These are phyloP conservation scores for Pristiophorus japonicus DNA, from an alignment of 2,113 vertebrate genomes.

Conservation along the genomic window DNA sequence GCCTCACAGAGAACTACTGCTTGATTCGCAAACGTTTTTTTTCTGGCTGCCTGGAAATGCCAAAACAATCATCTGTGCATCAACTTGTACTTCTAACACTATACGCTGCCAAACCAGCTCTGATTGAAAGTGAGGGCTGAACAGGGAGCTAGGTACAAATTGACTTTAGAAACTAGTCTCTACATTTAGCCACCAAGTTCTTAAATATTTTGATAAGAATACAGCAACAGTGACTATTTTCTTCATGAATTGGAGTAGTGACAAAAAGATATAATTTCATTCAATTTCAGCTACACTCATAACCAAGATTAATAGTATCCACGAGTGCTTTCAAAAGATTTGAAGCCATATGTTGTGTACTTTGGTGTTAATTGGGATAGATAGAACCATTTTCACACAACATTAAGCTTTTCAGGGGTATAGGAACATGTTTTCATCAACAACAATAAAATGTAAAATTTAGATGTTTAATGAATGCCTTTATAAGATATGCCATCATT, in stretches of 20 bases:
- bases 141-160: neutral
- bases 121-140: neutral
- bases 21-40: neutral
- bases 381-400: constrained; percentile 32
- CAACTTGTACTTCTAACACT: neutral
- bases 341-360: constrained; percentile 21
- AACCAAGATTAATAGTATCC: neutral
- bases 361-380: constrained; percentile 32
- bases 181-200: neutral
- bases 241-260: neutral
- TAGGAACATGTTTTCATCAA: constrained; percentile 1
- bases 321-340: neutral
- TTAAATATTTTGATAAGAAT: neutral
- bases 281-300: neutral
- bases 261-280: constrained; percentile 6
- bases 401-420: constrained; percentile 10
- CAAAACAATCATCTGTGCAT: neutral
- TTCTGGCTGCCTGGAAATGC: neutral
- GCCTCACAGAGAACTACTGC: constrained; percentile 1
- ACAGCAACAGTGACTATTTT: neutral
- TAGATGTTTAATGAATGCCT: neutral
- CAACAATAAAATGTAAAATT: neutral
- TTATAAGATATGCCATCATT: neutral
- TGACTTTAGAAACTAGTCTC: neutral
- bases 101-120: neutral